These are phyloP conservation scores for Plusia festucae DNA, from an alignment of 2,888 invertebrate genomes.

Conservation along the genomic window DNA sequence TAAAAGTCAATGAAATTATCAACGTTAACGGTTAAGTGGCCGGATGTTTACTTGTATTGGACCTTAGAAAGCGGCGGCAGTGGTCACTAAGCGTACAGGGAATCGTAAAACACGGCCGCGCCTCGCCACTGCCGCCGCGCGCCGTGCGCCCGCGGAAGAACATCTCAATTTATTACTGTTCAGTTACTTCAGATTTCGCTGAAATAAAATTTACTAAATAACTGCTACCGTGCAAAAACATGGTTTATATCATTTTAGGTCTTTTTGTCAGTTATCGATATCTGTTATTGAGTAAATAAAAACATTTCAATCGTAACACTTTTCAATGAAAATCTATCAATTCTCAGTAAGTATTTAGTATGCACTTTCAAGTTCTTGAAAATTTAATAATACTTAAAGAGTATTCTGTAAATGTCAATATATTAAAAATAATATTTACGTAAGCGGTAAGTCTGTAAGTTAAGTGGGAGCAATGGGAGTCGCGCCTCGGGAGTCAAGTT, in stretches of 20 bases:
- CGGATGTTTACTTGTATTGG: slow-evolving; percentile 82
- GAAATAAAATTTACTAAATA: slow-evolving; percentile 70
- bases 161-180: slow-evolving; percentile 81
- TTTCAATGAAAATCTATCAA: neutral
- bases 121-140: slow-evolving; percentile 53
- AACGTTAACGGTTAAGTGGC: slow-evolving; percentile 69
- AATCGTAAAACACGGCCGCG: slow-evolving; percentile 73
- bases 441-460: slow-evolving; percentile 44
- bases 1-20: slow-evolving; percentile 54
- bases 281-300: neutral
- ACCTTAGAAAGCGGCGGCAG: slow-evolving; percentile 81
- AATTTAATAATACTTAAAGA: no score
- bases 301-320: neutral
- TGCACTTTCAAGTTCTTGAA: no score
- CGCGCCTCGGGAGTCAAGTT: slow-evolving; percentile 46
- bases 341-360: no score
- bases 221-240: slow-evolving; percentile 72
- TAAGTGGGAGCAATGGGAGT: slow-evolving; percentile 41
- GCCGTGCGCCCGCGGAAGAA: slow-evolving; percentile 60
- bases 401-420: slow-evolving; percentile 6
- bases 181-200: no score
- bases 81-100: slow-evolving; percentile 68
- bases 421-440: slow-evolving; percentile 33
- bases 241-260: slow-evolving; percentile 63
- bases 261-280: slow-evolving; percentile 28